Evolutionary conservation across 1,140 invertebrate genomes (phyloP), one percentile per base, ranked within the genome.

Genomic region (Camponotus vicinus): DNA sequence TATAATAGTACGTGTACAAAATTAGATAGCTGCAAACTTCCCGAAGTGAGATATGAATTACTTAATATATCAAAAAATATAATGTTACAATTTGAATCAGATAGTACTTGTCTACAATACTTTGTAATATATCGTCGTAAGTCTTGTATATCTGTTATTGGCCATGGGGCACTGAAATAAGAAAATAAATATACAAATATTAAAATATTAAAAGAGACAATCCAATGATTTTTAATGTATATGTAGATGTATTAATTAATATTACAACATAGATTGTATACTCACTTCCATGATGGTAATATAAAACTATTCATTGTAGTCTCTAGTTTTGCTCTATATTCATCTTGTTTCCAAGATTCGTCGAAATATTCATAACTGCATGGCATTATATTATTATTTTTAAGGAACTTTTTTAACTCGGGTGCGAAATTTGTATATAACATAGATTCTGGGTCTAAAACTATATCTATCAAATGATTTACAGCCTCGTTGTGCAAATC

Each of bases 401-500:
- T 89, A 3, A 96, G 90, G 86, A 95, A 96, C 18, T 92, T 87
- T 37, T 93, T 94, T 49, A 97, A 95, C 55, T 96, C 96, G 1
- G 94, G 86, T 0, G 96, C 95, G 87, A 97, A 96, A 86, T 94
- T 93, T 0, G 95, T 94, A 59, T 95, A 95, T 45, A 94, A 90
- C 9, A 93, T 85, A 0, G 91, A 92, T 57, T 95, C 91, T 15
- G 96, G 95, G 94, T 97, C 95, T 32, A 96, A 94, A n/a, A 96
- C 92, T 59, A 97, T 96, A 40, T 96, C 91, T n/a, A 95, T 96
- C 27, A 97, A 90, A 87, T 96, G 96, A 69, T 94, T 93, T 4
- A 97, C 95, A 52, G 96, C 96, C 88, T 96, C 95, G 91, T 97
- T 97, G 86, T 97, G 97, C 49, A 97, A 92, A 45, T 95, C 92